Conservation (phyloP, 2,888 invertebrate genomes). For the Polydrusus cervinus region DNA sequence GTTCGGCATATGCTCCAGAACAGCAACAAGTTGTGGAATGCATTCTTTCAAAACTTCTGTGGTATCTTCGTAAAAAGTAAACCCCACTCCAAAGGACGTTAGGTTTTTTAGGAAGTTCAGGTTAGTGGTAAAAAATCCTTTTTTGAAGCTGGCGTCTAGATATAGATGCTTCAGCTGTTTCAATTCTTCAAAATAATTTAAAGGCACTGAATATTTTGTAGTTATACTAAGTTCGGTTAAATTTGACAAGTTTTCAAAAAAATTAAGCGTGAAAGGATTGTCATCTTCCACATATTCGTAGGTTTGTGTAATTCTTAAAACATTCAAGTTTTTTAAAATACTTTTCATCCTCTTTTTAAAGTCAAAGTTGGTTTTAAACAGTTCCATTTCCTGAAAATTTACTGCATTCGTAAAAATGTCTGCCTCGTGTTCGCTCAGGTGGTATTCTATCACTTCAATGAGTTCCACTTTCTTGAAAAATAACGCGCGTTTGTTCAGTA, state of each 20-base stretch:
- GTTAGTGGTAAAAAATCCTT: background rate
- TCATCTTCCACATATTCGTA: background rate
- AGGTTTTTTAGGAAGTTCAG: background rate
- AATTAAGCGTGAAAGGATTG: background rate
- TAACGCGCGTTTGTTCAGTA: background rate
- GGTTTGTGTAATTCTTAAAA: background rate
- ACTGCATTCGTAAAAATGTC: background rate
- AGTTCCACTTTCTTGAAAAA: slow-evolving; percentile 1
- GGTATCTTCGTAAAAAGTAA: background rate
- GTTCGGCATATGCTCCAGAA: background rate
- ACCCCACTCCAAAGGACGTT: background rate
- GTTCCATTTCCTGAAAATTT: background rate
- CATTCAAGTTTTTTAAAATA: background rate
- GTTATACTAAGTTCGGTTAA: background rate
- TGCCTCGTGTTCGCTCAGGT: background rate
- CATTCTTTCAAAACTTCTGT: background rate
- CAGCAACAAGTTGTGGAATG: background rate
- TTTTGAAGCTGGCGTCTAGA: background rate
- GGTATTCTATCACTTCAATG: background rate
- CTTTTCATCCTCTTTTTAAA: background rate
- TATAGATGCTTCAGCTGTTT: background rate
- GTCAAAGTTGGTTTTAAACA: background rate
- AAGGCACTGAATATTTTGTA: background rate
- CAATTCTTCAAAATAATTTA: background rate
- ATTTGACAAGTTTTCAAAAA: background rate